Evolutionary conservation across 2,113 vertebrate species (phyloP).

Genomic region (Prunella fulvescens): DNA sequence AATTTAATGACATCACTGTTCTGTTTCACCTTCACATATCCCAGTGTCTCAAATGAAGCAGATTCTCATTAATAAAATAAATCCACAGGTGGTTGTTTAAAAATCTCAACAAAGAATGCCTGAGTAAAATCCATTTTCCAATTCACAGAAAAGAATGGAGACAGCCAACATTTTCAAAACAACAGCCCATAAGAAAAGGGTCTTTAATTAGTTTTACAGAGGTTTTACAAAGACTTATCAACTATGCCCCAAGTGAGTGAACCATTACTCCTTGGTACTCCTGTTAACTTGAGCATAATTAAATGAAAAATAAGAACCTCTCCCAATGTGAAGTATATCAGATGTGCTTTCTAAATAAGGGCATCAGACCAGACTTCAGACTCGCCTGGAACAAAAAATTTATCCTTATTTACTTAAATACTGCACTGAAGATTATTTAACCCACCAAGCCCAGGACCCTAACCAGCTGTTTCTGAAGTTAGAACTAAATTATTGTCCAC

Average conservation of each 20-base stretch:
- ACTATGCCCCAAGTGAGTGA: background rate
- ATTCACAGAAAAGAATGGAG: background rate
- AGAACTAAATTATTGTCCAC: background rate
- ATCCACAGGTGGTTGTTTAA: background rate
- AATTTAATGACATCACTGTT: background rate
- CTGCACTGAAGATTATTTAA: background rate
- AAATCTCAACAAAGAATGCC: background rate
- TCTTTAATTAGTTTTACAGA: background rate
- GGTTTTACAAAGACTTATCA: background rate
- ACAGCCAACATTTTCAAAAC: background rate
- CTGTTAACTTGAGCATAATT: background rate
- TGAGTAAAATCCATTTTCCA: background rate
- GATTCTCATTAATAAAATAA: background rate
- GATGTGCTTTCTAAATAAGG: background rate
- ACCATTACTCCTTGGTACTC: background rate
- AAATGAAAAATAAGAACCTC: background rate
- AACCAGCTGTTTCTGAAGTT: background rate
- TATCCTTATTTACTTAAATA: background rate
- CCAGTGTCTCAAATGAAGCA: background rate
- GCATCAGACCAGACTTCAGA: background rate
- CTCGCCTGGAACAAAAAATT: background rate
- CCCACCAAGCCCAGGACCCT: accelerated
- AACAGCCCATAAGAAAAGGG: background rate
- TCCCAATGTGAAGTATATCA: background rate
- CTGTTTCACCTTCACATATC: background rate